Conservation (phyloP, 2,113 vertebrate species). For the Baryphthengus martii region DNA sequence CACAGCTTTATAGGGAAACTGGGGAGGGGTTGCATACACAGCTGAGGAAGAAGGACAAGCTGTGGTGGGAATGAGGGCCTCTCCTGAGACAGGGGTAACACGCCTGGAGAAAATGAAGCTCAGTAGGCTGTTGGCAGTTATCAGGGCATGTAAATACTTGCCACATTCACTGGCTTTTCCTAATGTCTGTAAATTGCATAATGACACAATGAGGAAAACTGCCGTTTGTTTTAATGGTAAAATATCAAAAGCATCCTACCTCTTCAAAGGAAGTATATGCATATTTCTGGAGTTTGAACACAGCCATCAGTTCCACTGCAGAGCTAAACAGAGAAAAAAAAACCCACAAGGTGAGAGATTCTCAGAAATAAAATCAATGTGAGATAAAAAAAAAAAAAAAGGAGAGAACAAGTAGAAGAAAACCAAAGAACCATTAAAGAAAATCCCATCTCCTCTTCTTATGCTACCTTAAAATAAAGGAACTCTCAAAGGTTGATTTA, state of each 20-base stretch:
- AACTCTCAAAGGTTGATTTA: background rate
- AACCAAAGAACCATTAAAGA: background rate
- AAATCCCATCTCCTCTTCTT: background rate
- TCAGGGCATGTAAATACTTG: background rate
- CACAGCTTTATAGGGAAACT: background rate
- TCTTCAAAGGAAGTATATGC: background rate
- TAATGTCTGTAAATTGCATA: background rate
- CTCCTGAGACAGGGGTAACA: background rate
- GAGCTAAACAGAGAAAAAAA: background rate
- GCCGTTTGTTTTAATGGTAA: background rate
- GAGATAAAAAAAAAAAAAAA: accelerated
- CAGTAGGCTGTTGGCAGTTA: background rate
- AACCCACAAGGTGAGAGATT: background rate
- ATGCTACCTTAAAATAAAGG: background rate
- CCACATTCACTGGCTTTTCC: background rate
- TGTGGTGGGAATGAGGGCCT: background rate
- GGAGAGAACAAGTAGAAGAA: background rate
- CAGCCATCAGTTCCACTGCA: background rate
- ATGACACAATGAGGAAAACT: background rate
- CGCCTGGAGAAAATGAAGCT: background rate
- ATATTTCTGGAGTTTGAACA: background rate
- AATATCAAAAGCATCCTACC: background rate
- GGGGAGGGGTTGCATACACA: background rate
- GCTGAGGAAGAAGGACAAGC: background rate
- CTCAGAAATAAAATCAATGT: background rate